phyloP scores from a whole-genome alignment of 2,888 invertebrate genomes.

The Agriopis aurantiaria region DNA sequence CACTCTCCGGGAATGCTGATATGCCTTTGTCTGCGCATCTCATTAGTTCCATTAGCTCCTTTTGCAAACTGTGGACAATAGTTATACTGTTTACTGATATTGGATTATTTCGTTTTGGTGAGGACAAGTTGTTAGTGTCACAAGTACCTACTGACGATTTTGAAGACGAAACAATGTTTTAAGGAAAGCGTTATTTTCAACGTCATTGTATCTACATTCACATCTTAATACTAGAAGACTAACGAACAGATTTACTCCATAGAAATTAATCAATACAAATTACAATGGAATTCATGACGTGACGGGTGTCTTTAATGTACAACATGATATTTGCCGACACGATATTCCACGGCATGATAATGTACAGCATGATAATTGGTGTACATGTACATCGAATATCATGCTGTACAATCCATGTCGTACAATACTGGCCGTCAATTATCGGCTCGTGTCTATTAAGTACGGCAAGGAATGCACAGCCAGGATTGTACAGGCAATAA shows the following conservation, averaged over 20 bases:
- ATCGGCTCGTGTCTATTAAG: too few species aligned
- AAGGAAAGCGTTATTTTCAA: not conserved
- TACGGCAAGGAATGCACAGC: too few species aligned
- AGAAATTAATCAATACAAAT: conserved; percentile 29
- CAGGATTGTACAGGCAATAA: too few species aligned
- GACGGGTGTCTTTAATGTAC: too few species aligned
- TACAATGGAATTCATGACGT: conserved; percentile 31
- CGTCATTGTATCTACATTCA: not conserved
- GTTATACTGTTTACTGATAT: not conserved
- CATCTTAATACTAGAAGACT: not conserved
- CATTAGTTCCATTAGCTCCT: conserved; percentile 96
- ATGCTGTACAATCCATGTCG: too few species aligned
- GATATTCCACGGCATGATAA: too few species aligned
- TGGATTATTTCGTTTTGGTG: not conserved
- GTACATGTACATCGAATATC: too few species aligned
- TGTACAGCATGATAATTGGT: too few species aligned
- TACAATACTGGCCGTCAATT: too few species aligned
- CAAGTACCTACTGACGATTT: not conserved
- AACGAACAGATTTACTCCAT: not conserved
- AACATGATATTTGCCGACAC: too few species aligned
- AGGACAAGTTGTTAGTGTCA: not conserved
- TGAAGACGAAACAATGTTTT: not conserved
- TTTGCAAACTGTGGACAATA: conserved; percentile 90
- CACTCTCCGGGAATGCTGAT: conserved; percentile 98
- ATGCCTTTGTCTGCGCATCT: conserved; percentile 96